phyloP scores from a whole-genome alignment of 2,113 vertebrate genomes.

The Deroptyus accipitrinus region DNA sequence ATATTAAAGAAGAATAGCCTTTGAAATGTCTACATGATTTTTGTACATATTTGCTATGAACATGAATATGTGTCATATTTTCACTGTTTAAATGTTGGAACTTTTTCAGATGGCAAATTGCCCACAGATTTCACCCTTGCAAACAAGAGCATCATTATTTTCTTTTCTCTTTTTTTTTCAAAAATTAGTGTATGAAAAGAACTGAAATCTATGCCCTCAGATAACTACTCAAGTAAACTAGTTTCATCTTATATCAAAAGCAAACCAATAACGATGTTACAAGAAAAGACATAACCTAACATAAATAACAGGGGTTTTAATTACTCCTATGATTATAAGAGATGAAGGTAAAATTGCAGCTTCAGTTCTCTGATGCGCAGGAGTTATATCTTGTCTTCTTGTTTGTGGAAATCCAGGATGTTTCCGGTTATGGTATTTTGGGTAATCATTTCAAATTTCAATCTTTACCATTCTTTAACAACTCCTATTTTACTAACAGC shows the following conservation, averaged over 20 bases:
- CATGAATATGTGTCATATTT: not conserved
- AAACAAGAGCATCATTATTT: not conserved
- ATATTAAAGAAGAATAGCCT: not conserved
- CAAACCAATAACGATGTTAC: not conserved
- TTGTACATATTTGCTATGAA: not conserved
- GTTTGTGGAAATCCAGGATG: not conserved
- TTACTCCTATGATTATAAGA: not conserved
- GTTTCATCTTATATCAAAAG: slow-evolving; percentile 7
- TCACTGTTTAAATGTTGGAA: not conserved
- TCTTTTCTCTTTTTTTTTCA: not conserved
- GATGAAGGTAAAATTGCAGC: not conserved
- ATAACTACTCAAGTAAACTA: not conserved
- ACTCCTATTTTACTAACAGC: not conserved
- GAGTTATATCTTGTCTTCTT: not conserved
- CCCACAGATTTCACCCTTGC: not conserved
- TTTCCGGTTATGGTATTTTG: not conserved
- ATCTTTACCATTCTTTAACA: not conserved
- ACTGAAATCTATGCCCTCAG: not conserved
- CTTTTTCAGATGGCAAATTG: not conserved
- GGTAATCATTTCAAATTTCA: not conserved
- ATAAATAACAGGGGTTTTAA: not conserved
- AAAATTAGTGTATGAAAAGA: not conserved
- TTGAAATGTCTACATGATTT: not conserved
- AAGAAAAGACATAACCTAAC: not conserved
- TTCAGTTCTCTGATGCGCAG: not conserved